Percentiles rank a stretch among this genome's conserved stretches.
phyloP scores from a whole-genome alignment of 1,140 invertebrate species.

The Brachionus plicatilis region DNA sequence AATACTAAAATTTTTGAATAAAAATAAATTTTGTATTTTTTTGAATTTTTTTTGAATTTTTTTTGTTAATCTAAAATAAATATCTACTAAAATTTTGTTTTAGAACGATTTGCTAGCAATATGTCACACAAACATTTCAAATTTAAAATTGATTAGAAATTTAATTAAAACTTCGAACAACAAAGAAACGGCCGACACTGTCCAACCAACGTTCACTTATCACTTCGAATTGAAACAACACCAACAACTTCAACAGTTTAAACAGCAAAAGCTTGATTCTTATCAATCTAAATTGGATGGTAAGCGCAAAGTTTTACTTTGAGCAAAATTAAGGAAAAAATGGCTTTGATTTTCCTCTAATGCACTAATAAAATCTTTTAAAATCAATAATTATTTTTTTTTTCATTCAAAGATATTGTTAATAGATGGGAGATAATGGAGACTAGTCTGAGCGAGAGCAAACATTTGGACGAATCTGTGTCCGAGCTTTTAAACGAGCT shows the following conservation, averaged over 20 bases:
- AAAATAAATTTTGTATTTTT: neutral
- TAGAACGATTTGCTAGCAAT: conserved; percentile 15
- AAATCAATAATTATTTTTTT: conserved; percentile 7
- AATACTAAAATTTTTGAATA: no score
- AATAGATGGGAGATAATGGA: conserved; percentile 22
- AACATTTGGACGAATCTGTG: neutral
- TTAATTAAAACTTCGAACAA: neutral
- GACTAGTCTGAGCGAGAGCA: neutral
- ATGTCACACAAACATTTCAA: conserved; percentile 35
- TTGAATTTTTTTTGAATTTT: neutral
- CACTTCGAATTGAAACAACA: conserved; percentile 10
- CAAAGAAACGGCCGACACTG: neutral
- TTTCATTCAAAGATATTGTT: neutral
- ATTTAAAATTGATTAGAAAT: conserved; percentile 35
- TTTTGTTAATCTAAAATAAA: neutral
- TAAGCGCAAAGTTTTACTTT: neutral
- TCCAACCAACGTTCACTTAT: neutral
- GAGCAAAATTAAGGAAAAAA: neutral
- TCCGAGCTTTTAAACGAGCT: neutral
- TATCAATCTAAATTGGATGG: conserved; percentile 20
- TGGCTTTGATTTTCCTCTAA: neutral
- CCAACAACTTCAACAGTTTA: neutral
- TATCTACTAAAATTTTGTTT: neutral
- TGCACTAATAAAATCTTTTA: neutral
- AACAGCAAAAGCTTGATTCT: conserved; percentile 26